A percentile compares a stretch with the other conserved stretches of the same genome.
Evolutionary conservation across 2,113 vertebrate genomes (phyloP).

Genomic region (Herpetotheres cachinnans): DNA sequence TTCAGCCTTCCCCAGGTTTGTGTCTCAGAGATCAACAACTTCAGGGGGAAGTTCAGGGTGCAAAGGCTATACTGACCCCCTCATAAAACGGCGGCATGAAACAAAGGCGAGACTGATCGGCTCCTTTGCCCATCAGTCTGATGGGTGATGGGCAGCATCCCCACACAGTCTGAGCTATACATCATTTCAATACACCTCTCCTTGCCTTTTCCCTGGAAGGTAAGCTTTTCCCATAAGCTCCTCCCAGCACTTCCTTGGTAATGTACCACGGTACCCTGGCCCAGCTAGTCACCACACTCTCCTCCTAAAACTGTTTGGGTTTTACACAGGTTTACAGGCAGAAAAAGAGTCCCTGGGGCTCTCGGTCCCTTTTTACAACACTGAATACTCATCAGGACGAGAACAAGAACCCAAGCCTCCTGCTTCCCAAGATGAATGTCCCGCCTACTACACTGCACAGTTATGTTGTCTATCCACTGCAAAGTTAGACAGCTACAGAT

Average conservation of each 20-base stretch:
- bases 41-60: neutral
- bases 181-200: neutral
- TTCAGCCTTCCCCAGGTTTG: neutral
- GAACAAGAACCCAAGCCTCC: neutral
- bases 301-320: neutral
- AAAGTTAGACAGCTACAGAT: neutral
- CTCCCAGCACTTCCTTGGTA: neutral
- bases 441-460: neutral
- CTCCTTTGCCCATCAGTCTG: neutral
- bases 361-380: neutral
- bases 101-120: fast-evolving
- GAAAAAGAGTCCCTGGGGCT: neutral
- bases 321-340: neutral
- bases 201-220: neutral
- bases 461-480: neutral
- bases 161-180: fast-evolving
- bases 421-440: neutral
- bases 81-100: neutral
- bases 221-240: neutral
- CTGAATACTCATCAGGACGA: neutral
- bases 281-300: neutral
- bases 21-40: neutral
- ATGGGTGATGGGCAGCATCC: neutral
- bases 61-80: neutral
- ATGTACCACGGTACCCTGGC: neutral